Evolutionary conservation across 2,113 vertebrate species (phyloP).

Genomic region (Fregetta grallaria): DNA sequence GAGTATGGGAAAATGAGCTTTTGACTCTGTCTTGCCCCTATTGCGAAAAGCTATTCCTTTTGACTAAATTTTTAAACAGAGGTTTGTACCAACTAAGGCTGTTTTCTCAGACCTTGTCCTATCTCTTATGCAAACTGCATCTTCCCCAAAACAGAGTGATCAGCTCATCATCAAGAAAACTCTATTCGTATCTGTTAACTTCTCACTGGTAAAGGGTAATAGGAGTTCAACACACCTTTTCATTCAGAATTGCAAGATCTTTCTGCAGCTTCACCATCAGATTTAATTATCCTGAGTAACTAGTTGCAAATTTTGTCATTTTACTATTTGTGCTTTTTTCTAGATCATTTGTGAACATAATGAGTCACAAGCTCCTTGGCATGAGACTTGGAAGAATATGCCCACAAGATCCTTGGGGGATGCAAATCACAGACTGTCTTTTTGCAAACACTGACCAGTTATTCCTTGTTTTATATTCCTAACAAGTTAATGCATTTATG

Average conservation of each 20-base stretch:
- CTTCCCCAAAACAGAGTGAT: neutral
- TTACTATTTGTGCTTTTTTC: neutral
- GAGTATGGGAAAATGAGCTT: neutral
- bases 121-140: neutral
- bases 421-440: neutral
- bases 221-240: neutral
- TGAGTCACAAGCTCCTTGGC: neutral
- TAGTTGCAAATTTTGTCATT: neutral
- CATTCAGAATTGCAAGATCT: neutral
- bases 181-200: neutral
- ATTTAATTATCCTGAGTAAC: neutral
- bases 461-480: neutral
- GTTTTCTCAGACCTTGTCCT: neutral
- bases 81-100: neutral
- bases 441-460: neutral
- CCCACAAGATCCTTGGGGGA: neutral
- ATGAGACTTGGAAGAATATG: too few relatives aligned
- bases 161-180: neutral
- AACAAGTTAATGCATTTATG: neutral
- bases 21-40: neutral
- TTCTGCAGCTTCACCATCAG: neutral
- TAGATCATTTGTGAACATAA: neutral
- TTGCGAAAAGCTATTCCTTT: neutral
- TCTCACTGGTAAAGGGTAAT: neutral
- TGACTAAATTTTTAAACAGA: neutral